Percentiles rank a stretch among this genome's conserved stretches.
phyloP scores from a whole-genome alignment of 2,113 vertebrate species.

The Excalfactoria chinensis region DNA sequence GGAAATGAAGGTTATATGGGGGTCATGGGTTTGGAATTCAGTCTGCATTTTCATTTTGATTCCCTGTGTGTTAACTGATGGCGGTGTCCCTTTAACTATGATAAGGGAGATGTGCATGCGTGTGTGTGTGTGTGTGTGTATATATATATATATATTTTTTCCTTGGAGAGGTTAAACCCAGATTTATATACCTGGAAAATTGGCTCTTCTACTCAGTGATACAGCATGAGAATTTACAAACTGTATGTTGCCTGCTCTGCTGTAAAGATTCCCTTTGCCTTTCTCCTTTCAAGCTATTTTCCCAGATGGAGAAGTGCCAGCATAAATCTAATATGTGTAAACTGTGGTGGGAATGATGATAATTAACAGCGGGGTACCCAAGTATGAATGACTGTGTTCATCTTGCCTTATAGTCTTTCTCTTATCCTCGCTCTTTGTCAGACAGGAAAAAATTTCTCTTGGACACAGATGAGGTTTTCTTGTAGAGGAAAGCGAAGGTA shows the following conservation, averaged over 20 bases:
- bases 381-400: constrained; percentile 11
- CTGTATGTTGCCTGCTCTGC: background rate
- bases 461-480: background rate
- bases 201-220: background rate
- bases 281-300: constrained; percentile 4
- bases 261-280: background rate
- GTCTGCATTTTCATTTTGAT: background rate
- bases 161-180: constrained; percentile 14
- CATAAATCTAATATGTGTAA: constrained; percentile 20
- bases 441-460: background rate
- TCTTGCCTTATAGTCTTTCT: background rate
- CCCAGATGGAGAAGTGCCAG: constrained; percentile 18
- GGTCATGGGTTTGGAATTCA: background rate
- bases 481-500: background rate
- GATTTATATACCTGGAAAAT: background rate
- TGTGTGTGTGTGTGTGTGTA: background rate
- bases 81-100: background rate
- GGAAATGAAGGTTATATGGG: background rate
- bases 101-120: background rate
- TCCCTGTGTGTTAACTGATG: background rate
- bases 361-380: constrained; percentile 41
- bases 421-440: background rate
- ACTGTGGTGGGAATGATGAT: constrained; percentile 21
- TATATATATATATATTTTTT: background rate
- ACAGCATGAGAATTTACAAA: background rate